These are phyloP conservation scores for Oxyura jamaicensis DNA, from an alignment of 2,113 vertebrate genomes.

Conservation along the genomic window DNA sequence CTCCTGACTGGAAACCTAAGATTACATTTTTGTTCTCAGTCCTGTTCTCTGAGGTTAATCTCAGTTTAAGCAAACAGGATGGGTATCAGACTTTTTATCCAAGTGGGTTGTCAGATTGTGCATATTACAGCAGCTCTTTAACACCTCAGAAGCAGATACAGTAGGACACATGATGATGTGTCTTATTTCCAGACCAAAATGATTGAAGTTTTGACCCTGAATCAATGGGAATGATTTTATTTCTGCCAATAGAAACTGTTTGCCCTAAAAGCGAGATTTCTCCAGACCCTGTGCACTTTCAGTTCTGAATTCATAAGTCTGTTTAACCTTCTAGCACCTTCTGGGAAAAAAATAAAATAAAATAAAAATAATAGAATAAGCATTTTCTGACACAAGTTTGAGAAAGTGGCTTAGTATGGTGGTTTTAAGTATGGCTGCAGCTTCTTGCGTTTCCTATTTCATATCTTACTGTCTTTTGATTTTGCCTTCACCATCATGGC, in stretches of 20 bases:
- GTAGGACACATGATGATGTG: neutral
- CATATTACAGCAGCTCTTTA: neutral
- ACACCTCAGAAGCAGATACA: neutral
- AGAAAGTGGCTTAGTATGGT: neutral
- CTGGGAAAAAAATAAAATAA: neutral
- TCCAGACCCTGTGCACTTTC: neutral
- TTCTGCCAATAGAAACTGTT: neutral
- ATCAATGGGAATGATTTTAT: neutral
- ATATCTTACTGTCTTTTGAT: neutral
- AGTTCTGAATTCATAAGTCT: neutral
- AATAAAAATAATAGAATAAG: neutral
- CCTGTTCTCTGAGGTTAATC: conserved; percentile 8
- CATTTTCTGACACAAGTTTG: neutral
- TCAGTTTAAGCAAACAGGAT: neutral
- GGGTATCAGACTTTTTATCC: neutral
- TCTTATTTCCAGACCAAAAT: neutral
- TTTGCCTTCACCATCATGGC: neutral
- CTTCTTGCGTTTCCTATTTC: neutral
- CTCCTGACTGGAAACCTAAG: conserved; percentile 7
- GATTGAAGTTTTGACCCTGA: neutral
- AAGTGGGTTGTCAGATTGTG: neutral
- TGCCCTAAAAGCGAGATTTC: neutral
- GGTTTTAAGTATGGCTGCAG: neutral
- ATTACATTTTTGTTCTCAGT: conserved; percentile 6
- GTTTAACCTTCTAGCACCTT: neutral